Evolutionary conservation across 2,888 invertebrate genomes (phyloP), one percentile per base, ranked within the genome.

Genomic region (Margaritifera margaritifera): DNA sequence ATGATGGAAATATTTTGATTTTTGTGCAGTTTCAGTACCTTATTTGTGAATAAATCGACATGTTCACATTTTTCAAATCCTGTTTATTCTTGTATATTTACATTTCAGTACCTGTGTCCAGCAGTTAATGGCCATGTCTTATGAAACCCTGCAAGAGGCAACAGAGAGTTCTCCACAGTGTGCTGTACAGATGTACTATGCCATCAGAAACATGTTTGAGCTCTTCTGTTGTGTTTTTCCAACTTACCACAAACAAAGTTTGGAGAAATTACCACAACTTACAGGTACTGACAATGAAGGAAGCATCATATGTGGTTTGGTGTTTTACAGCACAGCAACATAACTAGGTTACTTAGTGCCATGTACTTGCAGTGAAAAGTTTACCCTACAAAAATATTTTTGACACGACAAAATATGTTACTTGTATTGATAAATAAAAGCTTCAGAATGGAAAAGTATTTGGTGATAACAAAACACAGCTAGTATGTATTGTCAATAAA

Each of bases 181-280:
- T 82, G 92, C 93, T 62, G 91, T 92, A 65, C 92, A 93, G 82
- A 90, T 96, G 72, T 93, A 94, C 81, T 92, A 92, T 67, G 93
- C 94, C 0, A 93, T 94, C 6, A 91, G 94, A 75, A 92, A 93
- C 77, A 93, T 96, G 73, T 93, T 96, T 79, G 94, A 94, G 83
- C 91, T 94, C 80, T 97, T 96, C 88, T 92, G 93, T 69, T 93
- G 92, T 59, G 93, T 95, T 63, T 94, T 96, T 31, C 94, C 95
- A 1, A 93, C 93, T 78, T 93, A 94, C 84, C 96, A 97, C 90
- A 93, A 93, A 85, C 93, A 94, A 83, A 93, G 94, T 79, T 91
- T 97, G 69, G 93, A 94, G 85, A 94, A 93, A 1, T 94, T 97
- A 84, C 97, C 97, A 4, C 96, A 97, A 85, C 95, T 96, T 91